Conservation (phyloP, 2,113 vertebrate species). For the Hiodon alosoides region DNA sequence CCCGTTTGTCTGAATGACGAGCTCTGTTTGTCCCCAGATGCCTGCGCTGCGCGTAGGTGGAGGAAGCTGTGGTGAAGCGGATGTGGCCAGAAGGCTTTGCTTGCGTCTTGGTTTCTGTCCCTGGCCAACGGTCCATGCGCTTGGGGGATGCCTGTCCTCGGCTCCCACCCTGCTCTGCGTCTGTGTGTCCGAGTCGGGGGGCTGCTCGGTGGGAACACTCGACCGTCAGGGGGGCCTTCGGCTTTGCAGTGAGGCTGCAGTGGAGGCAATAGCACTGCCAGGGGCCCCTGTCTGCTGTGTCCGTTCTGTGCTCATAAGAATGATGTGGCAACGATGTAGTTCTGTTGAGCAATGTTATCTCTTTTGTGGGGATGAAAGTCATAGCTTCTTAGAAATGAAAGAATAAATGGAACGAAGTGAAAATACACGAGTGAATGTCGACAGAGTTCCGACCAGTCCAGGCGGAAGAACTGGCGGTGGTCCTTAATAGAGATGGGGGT, state of each 20-base stretch:
- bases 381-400: background rate
- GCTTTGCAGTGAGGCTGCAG: background rate
- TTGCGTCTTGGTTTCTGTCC: conserved; percentile 9
- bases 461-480: too few relatives aligned
- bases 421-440: background rate
- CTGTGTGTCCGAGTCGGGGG: too few relatives aligned
- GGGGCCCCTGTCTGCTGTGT: conserved; percentile 5
- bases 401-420: background rate
- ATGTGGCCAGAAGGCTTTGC: conserved; percentile 5
- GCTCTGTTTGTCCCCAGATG: background rate
- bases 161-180: too few relatives aligned
- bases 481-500: background rate
- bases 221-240: too few relatives aligned
- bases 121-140: background rate
- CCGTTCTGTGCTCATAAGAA: background rate
- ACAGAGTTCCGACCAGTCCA: background rate
- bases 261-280: background rate
- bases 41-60: background rate
- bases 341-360: background rate
- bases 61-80: conserved; percentile 11
- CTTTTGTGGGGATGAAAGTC: background rate
- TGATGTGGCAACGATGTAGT: background rate
- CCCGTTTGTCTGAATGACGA: background rate
- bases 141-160: background rate
- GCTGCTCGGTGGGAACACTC: too few relatives aligned